phyloP scores from a whole-genome alignment of 1,140 invertebrate species.

The Akabosia matsudoensis region DNA sequence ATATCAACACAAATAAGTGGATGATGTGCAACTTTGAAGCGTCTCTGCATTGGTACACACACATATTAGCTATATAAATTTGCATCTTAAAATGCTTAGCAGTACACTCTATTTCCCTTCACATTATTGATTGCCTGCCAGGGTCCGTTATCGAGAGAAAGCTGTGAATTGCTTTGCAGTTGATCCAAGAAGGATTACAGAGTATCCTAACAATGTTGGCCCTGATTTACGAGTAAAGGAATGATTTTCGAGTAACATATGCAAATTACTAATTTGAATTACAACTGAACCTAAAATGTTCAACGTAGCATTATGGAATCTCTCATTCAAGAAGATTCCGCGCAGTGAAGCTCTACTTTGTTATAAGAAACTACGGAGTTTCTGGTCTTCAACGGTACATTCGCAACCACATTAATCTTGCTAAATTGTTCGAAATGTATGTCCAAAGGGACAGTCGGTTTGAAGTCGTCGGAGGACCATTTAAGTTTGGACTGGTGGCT shows the following conservation, averaged over 20 bases:
- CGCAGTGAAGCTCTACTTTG: slow-evolving; percentile 35
- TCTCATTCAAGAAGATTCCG: slow-evolving; percentile 27
- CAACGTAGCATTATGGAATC: slow-evolving; percentile 26
- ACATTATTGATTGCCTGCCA: neutral
- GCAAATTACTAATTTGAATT: neutral
- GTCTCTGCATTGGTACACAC: slow-evolving; percentile 77
- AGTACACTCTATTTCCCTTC: too few species aligned
- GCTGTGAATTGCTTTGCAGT: neutral
- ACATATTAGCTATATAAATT: too few species aligned
- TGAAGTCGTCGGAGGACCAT: slow-evolving; percentile 61
- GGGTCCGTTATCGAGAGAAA: neutral
- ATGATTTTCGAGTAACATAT: too few species aligned
- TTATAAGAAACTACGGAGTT: slow-evolving; percentile 31
- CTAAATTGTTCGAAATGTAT: slow-evolving; percentile 76
- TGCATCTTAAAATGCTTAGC: too few species aligned
- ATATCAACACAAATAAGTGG: slow-evolving; percentile 91
- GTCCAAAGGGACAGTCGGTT: slow-evolving; percentile 73
- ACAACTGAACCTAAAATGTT: neutral
- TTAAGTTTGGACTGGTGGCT: slow-evolving; percentile 58
- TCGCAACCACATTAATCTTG: slow-evolving; percentile 79
- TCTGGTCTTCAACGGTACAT: slow-evolving; percentile 75
- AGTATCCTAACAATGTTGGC: neutral
- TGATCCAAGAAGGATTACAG: neutral
- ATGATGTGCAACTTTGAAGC: slow-evolving; percentile 89
- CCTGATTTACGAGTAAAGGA: slow-evolving; percentile 6